Evolutionary conservation across 2,113 vertebrate genomes (phyloP).

Genomic region (Cheirogaleus medius): DNA sequence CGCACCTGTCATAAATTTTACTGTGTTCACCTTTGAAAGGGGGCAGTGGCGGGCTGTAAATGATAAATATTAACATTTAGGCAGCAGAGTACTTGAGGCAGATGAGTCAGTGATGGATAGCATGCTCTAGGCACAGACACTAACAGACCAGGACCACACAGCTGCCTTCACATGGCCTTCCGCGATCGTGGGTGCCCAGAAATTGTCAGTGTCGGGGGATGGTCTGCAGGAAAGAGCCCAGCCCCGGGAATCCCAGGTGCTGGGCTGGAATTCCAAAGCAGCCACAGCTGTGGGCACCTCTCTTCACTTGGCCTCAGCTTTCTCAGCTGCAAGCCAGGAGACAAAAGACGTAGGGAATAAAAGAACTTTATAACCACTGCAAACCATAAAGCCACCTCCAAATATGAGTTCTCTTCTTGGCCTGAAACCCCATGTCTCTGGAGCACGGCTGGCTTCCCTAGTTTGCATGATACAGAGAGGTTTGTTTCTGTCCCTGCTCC

Average conservation of each 20-base stretch:
- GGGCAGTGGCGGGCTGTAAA: slow-evolving; percentile 64
- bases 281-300: neutral
- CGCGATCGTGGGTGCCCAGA: neutral
- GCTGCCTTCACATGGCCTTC: neutral
- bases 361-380: neutral
- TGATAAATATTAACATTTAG: slow-evolving; percentile 71
- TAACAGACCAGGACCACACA: neutral
- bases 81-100: neutral
- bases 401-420: neutral
- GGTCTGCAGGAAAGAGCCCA: neutral
- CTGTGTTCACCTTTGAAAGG: slow-evolving; percentile 72
- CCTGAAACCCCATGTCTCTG: neutral
- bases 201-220: neutral
- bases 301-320: neutral
- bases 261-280: neutral
- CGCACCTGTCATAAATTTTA: slow-evolving; percentile 58
- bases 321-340: neutral
- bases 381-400: neutral
- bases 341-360: neutral
- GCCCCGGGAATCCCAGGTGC: neutral
- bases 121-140: neutral
- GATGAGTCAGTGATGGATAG: neutral
- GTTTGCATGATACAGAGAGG: neutral
- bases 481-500: neutral
- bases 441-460: rapidly evolving